These are phyloP conservation scores for Epicauta chinensis DNA, from an alignment of 1,140 invertebrate genomes.

Conservation along the genomic window DNA sequence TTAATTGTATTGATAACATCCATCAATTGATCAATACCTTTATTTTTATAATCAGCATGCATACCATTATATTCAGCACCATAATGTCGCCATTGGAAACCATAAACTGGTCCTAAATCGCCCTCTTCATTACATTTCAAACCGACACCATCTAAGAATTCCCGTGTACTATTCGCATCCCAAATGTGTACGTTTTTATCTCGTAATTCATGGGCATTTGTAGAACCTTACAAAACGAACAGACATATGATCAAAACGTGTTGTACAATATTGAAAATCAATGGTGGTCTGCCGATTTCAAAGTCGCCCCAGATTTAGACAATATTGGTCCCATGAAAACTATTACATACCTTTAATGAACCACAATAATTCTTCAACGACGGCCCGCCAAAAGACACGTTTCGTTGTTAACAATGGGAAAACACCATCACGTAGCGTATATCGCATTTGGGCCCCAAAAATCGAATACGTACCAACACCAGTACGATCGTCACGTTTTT, in stretches of 20 bases:
- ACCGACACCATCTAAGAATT: slow-evolving; percentile 85
- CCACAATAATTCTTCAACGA: slow-evolving; percentile 95
- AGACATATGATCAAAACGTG: too few species aligned
- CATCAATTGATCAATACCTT: slow-evolving; percentile 91
- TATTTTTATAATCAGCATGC: slow-evolving; percentile 73
- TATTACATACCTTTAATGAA: slow-evolving; percentile 80
- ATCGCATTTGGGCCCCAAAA: slow-evolving; percentile 91
- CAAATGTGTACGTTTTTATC: slow-evolving; percentile 92
- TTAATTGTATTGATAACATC: slow-evolving; percentile 81
- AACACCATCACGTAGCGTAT: slow-evolving; percentile 65
- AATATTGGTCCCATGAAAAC: too few species aligned
- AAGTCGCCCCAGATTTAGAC: too few species aligned
- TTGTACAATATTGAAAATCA: too few species aligned
- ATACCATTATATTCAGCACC: slow-evolving; percentile 88
- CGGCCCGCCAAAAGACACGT: slow-evolving; percentile 85
- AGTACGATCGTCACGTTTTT: slow-evolving; percentile 74
- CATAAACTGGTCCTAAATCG: slow-evolving; percentile 97
- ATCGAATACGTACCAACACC: slow-evolving; percentile 82
- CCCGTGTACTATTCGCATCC: slow-evolving; percentile 91
- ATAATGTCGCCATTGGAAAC: slow-evolving; percentile 99
- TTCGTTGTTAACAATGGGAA: slow-evolving; percentile 98
- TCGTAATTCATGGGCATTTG: slow-evolving; percentile 82
- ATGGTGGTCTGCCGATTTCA: too few species aligned
- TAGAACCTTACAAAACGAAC: too few species aligned
- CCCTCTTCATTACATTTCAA: slow-evolving; percentile 84